Base-by-base conservation (phyloP, 2,797 vertebrate genomes). In the Tachyglossus aculeatus region DNA sequence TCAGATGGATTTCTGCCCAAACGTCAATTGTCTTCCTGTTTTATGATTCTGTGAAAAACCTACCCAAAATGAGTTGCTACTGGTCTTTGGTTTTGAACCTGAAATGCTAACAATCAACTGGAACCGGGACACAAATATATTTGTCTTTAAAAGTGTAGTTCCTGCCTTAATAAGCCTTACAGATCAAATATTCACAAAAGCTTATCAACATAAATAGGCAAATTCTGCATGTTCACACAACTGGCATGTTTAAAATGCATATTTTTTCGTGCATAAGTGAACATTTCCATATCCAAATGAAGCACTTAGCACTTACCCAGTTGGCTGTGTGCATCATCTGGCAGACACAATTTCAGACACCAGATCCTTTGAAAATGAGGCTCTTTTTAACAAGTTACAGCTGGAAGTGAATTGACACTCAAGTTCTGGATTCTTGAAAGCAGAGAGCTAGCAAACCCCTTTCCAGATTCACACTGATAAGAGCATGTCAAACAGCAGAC, bases 81-180 rank as follows among this genome's bases (percentile, higher is more conserved):
- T 64, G 53, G 62, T 65, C 58, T 79, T 73, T 76, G 55, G 32
- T 71, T 78, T 83, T 63, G 66, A 77, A 60, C 50, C 51, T 70
- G 69, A 61, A 60, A 57, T 52, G 72, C 51, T 61, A 58, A 70
- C 77, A 74, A 69, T 38, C 67, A 79, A 62, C 61, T 39, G 39
- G 58, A 66, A 44, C 19, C 41, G 71, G 21, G 27, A 34, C 50
- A 64, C 70, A 29, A 52, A 55, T 36, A 19, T 33, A 56, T 68
- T 79, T 67, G 25, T 18, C 29, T 7, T 47, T 22, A 39, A 39
- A 39, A 7, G 18, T 16, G 3, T 5, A 18, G 18, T 11, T 25
- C 27, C 48, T 21, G 8, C 58, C 51, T 67, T 37, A n/a, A n/a
- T n/a, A 53, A 48, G 41, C 22, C 63, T 41, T 68, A 33, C 57